phyloP scores from a whole-genome alignment of 2,113 vertebrate genomes.

The Callorhinus ursinus region DNA sequence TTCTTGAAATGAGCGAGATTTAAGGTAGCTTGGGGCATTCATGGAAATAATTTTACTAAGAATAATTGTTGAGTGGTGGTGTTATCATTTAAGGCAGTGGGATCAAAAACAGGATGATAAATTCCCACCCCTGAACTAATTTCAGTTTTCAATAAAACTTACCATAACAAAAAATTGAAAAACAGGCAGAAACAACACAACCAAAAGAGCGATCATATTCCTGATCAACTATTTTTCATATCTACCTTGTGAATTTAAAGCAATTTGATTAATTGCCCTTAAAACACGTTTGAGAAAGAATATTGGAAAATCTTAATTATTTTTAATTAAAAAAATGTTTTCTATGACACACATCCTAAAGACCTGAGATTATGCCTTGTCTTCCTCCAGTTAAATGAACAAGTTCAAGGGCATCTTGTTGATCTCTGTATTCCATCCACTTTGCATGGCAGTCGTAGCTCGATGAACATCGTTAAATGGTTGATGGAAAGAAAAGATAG shows the following conservation, averaged over 20 bases:
- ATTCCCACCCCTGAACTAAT: neutral
- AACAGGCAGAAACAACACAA: neutral
- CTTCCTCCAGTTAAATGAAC: neutral
- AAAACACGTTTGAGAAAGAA: neutral
- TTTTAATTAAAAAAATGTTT: neutral
- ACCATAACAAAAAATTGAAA: neutral
- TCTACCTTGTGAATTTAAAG: neutral
- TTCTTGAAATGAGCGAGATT: neutral
- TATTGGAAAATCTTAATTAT: neutral
- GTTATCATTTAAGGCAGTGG: neutral
- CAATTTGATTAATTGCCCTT: neutral
- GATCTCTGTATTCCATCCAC: neutral
- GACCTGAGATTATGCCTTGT: neutral
- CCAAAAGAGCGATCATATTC: neutral
- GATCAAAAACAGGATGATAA: neutral
- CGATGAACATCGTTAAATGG: neutral
- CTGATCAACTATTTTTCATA: neutral
- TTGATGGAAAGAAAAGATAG: neutral
- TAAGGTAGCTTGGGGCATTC: neutral
- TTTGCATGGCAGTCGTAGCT: neutral
- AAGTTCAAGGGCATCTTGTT: neutral
- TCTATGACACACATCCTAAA: neutral
- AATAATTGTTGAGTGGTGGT: neutral
- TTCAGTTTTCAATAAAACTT: neutral
- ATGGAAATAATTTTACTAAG: neutral